Conservation (phyloP, 2,797 vertebrate species). For the Euphonia xanthogaster region DNA sequence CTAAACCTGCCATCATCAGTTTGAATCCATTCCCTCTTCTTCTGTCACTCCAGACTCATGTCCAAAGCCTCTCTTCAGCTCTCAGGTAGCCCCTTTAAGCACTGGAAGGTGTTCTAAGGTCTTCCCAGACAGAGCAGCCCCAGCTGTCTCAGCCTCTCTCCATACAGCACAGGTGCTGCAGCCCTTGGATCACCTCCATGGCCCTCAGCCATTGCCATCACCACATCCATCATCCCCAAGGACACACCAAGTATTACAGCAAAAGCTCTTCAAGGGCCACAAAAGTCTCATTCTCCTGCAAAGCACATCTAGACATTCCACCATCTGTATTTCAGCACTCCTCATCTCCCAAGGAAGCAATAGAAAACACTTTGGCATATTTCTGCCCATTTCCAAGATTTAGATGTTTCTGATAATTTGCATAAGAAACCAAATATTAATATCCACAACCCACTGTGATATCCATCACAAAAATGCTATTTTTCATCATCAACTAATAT, state of each 20-base stretch:
- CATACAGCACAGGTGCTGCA: rapidly evolving
- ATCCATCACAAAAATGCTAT: not conserved
- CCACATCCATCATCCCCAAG: not conserved
- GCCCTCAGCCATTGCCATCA: not conserved
- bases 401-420: not conserved
- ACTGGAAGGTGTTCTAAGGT: not conserved
- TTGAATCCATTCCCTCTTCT: rapidly evolving
- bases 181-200: rapidly evolving
- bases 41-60: not conserved
- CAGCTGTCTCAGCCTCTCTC: not conserved
- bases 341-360: not conserved
- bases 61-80: not conserved
- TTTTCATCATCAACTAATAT: not conserved
- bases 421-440: not conserved
- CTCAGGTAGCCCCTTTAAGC: not conserved
- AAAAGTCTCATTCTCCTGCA: not conserved
- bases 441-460: not conserved
- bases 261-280: rapidly evolving
- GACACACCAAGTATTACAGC: not conserved
- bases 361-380: rapidly evolving
- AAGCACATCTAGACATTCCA: not conserved
- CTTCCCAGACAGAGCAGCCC: not conserved
- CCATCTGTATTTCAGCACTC: not conserved
- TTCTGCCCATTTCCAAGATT: not conserved
- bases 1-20: not conserved